A percentile compares a stretch with the other conserved stretches of the same genome.
Evolutionary conservation across 2,888 invertebrate species (phyloP).

Genomic region (Cephus pulcher): DNA sequence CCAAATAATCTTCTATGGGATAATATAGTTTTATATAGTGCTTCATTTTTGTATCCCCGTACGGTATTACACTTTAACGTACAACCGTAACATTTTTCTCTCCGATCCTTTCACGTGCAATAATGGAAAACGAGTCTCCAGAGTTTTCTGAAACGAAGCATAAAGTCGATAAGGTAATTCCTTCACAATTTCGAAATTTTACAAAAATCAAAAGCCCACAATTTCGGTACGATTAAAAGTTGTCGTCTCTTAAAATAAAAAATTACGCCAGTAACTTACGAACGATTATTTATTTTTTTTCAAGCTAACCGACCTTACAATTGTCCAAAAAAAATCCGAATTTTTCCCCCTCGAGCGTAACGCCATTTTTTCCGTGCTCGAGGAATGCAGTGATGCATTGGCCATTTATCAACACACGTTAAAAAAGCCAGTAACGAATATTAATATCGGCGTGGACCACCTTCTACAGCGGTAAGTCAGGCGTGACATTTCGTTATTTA

Average conservation of each 20-base stretch:
- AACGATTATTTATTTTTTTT: not conserved
- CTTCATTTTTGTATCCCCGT: not conserved
- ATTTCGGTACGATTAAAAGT: too few species aligned
- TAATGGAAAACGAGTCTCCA: not conserved
- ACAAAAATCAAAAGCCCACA: not conserved
- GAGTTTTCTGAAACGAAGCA: not conserved
- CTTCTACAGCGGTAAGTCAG: not conserved
- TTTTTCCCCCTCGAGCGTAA: slow-evolving; percentile 30
- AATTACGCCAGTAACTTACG: not conserved
- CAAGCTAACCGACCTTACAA: not conserved
- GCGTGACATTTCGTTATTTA: not conserved
- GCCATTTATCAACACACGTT: slow-evolving; percentile 50
- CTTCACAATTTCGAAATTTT: not conserved
- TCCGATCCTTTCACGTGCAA: not conserved
- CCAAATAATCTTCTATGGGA: not conserved
- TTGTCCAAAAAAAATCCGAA: not conserved
- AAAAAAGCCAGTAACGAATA: slow-evolving; percentile 32
- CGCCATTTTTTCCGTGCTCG: slow-evolving; percentile 43
- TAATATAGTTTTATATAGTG: not conserved
- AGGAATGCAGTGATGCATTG: slow-evolving; percentile 51
- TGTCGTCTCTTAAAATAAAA: too few species aligned
- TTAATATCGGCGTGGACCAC: not conserved
- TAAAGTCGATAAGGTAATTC: not conserved
- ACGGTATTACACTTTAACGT: not conserved
- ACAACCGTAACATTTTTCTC: not conserved